Evolutionary conservation across 2,113 vertebrate genomes (phyloP).

Genomic region (Hiodon alosoides): DNA sequence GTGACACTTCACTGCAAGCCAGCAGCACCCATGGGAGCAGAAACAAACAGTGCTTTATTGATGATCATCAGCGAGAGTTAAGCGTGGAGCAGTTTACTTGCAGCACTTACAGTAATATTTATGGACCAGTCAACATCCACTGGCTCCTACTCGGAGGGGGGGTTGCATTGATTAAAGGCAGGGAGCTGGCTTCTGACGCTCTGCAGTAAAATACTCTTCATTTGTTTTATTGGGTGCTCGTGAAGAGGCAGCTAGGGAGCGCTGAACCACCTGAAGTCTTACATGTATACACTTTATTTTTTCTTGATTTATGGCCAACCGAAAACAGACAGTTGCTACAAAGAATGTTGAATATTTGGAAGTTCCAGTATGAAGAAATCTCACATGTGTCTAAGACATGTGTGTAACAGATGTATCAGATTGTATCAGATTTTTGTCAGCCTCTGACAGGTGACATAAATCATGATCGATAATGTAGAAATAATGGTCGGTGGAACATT

Average conservation of each 20-base stretch:
- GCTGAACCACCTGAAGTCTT: background rate
- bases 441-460: too few relatives aligned
- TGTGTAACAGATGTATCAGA: too few relatives aligned
- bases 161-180: slow-evolving; percentile 1
- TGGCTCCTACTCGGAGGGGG: background rate
- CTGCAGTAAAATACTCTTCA: background rate
- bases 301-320: slow-evolving; percentile 1
- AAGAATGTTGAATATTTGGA: too few relatives aligned
- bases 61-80: background rate
- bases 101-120: background rate
- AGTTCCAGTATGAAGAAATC: too few relatives aligned
- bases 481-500: too few relatives aligned
- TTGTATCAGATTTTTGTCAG: too few relatives aligned
- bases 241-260: background rate
- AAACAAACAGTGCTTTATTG: background rate
- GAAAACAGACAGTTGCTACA: background rate
- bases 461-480: too few relatives aligned
- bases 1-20: background rate
- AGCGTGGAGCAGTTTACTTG: background rate
- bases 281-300: background rate
- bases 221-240: background rate
- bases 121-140: slow-evolving; percentile 4
- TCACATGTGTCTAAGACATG: too few relatives aligned
- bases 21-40: background rate
- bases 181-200: background rate